Conservation (phyloP, 2,888 invertebrate genomes). For the Sclerodermus sp. region DNA sequence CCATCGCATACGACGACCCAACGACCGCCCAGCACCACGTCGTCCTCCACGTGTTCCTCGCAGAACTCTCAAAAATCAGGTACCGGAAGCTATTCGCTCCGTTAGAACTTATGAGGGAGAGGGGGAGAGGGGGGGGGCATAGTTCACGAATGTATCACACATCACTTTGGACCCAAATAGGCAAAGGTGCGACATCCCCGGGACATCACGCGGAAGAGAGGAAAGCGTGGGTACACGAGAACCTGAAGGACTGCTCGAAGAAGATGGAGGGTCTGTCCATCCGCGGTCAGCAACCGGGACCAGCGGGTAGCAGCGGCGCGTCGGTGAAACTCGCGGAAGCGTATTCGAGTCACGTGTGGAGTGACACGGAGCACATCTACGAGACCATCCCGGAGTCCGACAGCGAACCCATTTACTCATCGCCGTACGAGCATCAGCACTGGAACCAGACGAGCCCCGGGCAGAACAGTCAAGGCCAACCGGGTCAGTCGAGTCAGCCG, state of each 20-base stretch:
- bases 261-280: conserved; percentile 39
- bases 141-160: too few relatives aligned
- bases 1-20: conserved; percentile 46
- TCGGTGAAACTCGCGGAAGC: conserved; percentile 44
- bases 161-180: neutral
- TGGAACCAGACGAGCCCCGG: conserved; percentile 22
- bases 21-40: conserved; percentile 7
- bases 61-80: conserved; percentile 35
- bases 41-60: conserved; percentile 37
- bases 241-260: conserved; percentile 44
- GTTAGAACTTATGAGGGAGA: too few relatives aligned
- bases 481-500: conserved; percentile 8
- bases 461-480: conserved; percentile 14
- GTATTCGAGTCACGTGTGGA: conserved; percentile 49
- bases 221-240: conserved; percentile 45
- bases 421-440: conserved; percentile 62
- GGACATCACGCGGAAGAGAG: conserved; percentile 40
- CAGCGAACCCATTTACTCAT: conserved; percentile 67
- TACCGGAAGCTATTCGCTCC: neutral
- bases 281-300: conserved; percentile 36
- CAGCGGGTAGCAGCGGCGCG: conserved; percentile 45
- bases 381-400: conserved; percentile 69
- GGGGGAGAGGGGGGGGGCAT: too few relatives aligned
- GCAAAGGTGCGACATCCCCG: conserved; percentile 32
- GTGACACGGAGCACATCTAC: conserved; percentile 67